Percentiles rank a stretch among this genome's conserved stretches.
Conservation (phyloP, 2,888 invertebrate species). For the Trichopoda pennipes region DNA sequence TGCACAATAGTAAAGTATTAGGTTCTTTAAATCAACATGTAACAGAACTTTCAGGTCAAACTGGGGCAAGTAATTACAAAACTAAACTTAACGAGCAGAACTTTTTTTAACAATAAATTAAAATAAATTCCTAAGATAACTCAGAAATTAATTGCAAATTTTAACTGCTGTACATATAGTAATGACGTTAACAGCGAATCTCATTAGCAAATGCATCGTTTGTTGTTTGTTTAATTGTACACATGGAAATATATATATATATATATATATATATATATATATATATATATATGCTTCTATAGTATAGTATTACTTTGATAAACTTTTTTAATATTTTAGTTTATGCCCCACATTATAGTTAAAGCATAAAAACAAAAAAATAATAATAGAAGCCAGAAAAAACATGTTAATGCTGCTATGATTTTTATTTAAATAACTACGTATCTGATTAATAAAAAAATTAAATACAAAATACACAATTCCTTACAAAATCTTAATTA, state of each 20-base stretch:
- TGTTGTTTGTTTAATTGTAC: neutral
- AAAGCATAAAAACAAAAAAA: too few relatives aligned
- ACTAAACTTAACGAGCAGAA: too few relatives aligned
- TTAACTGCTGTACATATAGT: too few relatives aligned
- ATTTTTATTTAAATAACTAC: neutral
- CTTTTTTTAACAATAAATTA: too few relatives aligned
- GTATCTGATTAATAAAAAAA: neutral
- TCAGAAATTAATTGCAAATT: too few relatives aligned
- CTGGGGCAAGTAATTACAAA: too few relatives aligned
- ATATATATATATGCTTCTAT: too few relatives aligned
- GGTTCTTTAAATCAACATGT: too few relatives aligned
- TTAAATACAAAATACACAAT: neutral
- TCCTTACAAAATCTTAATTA: neutral
- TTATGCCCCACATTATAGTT: neutral
- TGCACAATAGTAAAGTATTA: too few relatives aligned
- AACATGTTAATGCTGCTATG: neutral
- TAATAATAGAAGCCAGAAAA: neutral
- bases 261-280: too few relatives aligned
- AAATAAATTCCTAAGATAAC: too few relatives aligned
- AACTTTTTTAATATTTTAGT: neutral
- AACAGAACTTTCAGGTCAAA: too few relatives aligned
- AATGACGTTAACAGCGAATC: neutral
- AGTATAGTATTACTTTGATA: neutral
- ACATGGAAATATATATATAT: neutral
- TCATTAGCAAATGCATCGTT: neutral